Evolutionary conservation across 2,113 vertebrate species (phyloP), one percentile per base, ranked within the genome.

Genomic region (Antennarius striatus): DNA sequence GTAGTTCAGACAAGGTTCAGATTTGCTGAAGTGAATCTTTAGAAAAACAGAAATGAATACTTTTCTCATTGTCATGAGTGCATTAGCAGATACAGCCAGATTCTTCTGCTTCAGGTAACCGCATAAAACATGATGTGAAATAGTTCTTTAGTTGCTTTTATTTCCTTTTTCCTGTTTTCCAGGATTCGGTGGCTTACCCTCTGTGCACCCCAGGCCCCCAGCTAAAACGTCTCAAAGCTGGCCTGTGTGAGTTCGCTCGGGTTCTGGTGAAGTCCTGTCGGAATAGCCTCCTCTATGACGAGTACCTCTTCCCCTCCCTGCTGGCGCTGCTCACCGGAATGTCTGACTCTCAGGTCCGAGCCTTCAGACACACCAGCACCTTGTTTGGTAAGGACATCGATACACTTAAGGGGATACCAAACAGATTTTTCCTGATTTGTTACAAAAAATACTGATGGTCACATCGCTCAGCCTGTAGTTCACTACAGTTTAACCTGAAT

Each of bases 291-390:
- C 60, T 96, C n/a, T 96, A 93, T 22, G 93, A 96, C 0, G 94
- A 94, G 36, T 92, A 90, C 69, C 91, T 95, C 15, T 92, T 96
- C 86, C 91, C 92, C 3, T 77, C 90, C 2, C 82, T 96, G 58
- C 86, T 96, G 65, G 86, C 93, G 0, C 77, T 96, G 71, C 93
- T 97, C 78, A 94, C 93, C 0, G 93, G 95, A 42, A 87, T 97
- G 50, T 92, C 96, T 0, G 95, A 96, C 88, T 96, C 95, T 0
- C 95, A 96, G 75, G 94, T 97, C 70, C 90, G 95, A 10, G 94
- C 95, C 60, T 97, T 97, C 87, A 93, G 96, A 75, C 96, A 97
- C 80, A 96, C 96, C 67, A 95, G 95, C 73, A 95, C 94, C 1
- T 75, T 96, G 54, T 91, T 95, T 32, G 95, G 96, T 97, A 73